Base-by-base conservation (phyloP, 2,113 vertebrate genomes). In the Gallinago media region DNA sequence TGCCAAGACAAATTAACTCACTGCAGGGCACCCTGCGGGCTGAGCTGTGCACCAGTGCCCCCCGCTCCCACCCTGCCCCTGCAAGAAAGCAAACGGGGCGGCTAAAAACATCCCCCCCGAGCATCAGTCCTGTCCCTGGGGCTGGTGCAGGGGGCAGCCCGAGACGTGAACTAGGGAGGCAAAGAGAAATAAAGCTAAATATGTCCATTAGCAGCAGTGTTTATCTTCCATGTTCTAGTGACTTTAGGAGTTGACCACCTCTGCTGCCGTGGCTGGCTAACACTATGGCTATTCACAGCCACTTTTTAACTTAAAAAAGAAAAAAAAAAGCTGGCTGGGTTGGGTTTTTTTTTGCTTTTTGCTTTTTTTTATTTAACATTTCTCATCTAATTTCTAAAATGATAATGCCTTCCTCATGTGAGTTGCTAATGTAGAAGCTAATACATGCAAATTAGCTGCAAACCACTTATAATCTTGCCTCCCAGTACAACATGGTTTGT, bases 1-100 rank as follows among this genome's bases (percentile, higher is more conserved):
- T 95, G 98, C 97, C 97, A 98, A 97, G 96, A 63, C 88, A 98
- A 98, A 98, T 72, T 92, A 97, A 98, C 98, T 97, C 85, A 65
- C 81, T 11, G 32, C 75, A 54, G 71, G 76, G 36, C 26, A 6
- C 72, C 42, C n/a, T 20, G 4, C 27, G 8, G 29, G 15, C 65
- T 47, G 42, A 88, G 76, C 89, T 40, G 58, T 7, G 4, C 65
- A 27, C 54, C 22, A 54, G 8, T 63, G 56, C 58, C 55, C 75
- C 31, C 65, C 49, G 19, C 50, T 31, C 36, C 36, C 31, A 17
- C 38, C 6, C 15, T 32, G 40, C 8, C 62, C 40, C 62, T 31
- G 27, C 40, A 31, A 65, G 61, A 44, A 42, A 31, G 62, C 40
- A 44, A 65, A 65, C 27, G 6, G 40, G 27, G 26, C 9, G 19